Conservation (phyloP, 2,113 vertebrate genomes). For the Proteles cristata region DNA sequence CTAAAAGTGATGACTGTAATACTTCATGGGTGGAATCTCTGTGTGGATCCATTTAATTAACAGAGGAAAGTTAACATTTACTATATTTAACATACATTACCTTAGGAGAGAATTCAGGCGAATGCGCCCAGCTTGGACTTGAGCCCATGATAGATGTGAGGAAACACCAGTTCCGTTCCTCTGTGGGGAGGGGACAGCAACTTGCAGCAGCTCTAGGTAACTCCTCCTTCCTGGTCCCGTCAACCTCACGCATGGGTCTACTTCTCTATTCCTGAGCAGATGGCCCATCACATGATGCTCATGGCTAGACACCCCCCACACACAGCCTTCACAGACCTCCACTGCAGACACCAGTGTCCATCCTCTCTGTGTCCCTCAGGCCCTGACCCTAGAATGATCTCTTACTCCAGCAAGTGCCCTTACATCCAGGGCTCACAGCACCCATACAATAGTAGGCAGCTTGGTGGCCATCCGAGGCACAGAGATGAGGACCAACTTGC, state of each 20-base stretch:
- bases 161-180: neutral
- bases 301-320: accelerated
- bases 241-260: neutral
- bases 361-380: accelerated
- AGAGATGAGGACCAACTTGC: neutral
- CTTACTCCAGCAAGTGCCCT: neutral
- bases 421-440: neutral
- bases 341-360: neutral
- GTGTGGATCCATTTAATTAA: neutral
- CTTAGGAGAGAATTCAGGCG: neutral
- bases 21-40: neutral
- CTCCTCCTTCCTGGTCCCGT: neutral
- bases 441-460: no score
- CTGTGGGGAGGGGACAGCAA: neutral
- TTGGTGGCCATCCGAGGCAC: neutral
- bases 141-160: neutral
- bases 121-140: neutral
- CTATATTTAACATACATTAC: neutral
- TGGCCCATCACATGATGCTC: neutral
- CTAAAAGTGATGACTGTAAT: neutral
- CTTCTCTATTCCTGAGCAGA: neutral
- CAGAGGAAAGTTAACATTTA: neutral
- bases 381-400: neutral
- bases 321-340: neutral
- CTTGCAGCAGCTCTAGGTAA: neutral